A percentile compares a stretch with the other conserved stretches of the same genome.
These are phyloP conservation scores for Sparidentex hasta DNA, from an alignment of 2,797 vertebrate species.

Conservation along the genomic window DNA sequence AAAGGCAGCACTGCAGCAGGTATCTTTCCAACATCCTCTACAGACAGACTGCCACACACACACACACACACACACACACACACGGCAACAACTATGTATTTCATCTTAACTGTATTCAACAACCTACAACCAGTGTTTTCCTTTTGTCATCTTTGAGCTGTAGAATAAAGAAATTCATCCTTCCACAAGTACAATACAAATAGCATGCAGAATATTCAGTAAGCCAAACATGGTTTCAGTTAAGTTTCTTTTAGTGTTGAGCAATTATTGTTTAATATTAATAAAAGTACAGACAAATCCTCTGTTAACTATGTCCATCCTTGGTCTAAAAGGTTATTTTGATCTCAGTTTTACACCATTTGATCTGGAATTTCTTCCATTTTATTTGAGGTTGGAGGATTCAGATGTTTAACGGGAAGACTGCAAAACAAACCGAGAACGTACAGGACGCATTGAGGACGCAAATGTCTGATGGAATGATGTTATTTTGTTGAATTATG, in stretches of 20 bases:
- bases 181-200: too few species aligned
- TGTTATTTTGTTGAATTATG: neutral
- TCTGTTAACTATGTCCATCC: too few species aligned
- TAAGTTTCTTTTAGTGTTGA: neutral
- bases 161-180: neutral
- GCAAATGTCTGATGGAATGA: neutral
- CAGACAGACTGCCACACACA: too few species aligned
- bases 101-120: neutral
- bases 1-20: constrained; percentile 19
- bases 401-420: too few species aligned
- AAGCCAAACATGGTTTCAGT: neutral
- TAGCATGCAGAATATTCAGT: neutral
- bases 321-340: too few species aligned
- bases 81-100: neutral
- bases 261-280: neutral
- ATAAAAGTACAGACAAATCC: too few species aligned
- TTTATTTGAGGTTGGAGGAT: too few species aligned
- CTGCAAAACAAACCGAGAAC: neutral
- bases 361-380: too few species aligned
- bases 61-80: neutral
- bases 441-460: neutral
- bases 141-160: neutral
- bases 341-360: neutral
- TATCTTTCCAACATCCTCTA: neutral
- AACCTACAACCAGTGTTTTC: neutral